phyloP scores from a whole-genome alignment of 2,797 vertebrate genomes.

The Odontamblyopus rebecca region DNA sequence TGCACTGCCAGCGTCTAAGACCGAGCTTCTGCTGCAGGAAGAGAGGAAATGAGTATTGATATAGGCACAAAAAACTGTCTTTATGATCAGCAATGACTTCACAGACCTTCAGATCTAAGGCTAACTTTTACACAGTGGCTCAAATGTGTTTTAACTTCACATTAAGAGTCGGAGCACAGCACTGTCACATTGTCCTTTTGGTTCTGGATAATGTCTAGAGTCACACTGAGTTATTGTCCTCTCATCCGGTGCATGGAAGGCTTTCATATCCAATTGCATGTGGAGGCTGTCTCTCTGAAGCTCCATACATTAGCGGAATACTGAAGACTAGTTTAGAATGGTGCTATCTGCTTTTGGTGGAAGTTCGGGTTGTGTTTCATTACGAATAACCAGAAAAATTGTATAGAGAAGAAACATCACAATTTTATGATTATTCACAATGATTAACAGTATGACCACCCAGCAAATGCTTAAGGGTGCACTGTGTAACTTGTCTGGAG shows the following conservation, averaged over 20 bases:
- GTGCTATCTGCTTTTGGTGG: slow-evolving; percentile 51
- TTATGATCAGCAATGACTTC: slow-evolving; percentile 63
- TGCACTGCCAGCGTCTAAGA: slow-evolving; percentile 54
- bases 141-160: slow-evolving; percentile 57
- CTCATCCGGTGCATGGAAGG: slow-evolving; percentile 57
- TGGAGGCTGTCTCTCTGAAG: slow-evolving; percentile 64
- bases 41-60: slow-evolving; percentile 67
- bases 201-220: slow-evolving; percentile 44
- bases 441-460: too few species aligned
- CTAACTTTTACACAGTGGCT: slow-evolving; percentile 39
- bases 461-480: too few species aligned
- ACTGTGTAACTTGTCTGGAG: too few species aligned
- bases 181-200: slow-evolving; percentile 43
- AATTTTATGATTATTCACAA: too few species aligned
- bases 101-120: slow-evolving; percentile 47
- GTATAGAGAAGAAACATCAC: too few species aligned
- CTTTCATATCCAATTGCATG: slow-evolving; percentile 68
- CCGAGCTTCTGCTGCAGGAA: slow-evolving; percentile 62
- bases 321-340: slow-evolving; percentile 54
- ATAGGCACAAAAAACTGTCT: slow-evolving; percentile 63
- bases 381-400: slow-evolving; percentile 31
- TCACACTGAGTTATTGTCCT: slow-evolving; percentile 56
- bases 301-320: slow-evolving; percentile 71
- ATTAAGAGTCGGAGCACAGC: slow-evolving; percentile 35
- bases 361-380: slow-evolving; percentile 40